Conservation (phyloP, 1,140 invertebrate genomes). For the Brachionus rubens region DNA sequence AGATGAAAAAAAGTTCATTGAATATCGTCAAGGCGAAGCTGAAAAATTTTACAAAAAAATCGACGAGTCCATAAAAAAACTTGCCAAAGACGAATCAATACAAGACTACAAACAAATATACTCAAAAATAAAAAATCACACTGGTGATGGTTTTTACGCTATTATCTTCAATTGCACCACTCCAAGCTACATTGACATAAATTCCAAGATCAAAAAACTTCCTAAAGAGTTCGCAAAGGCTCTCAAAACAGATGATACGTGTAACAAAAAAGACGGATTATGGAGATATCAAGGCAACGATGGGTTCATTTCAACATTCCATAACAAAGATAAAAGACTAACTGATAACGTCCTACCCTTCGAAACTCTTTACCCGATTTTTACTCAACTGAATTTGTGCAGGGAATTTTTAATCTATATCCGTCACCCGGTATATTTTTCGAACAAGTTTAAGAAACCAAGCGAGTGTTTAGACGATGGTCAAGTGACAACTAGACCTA, state of each 20-base stretch:
- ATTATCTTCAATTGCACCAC: conserved; percentile 9
- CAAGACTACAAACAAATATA: neutral
- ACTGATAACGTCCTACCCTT: conserved; percentile 9
- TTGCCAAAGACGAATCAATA: conserved; percentile 25
- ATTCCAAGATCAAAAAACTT: neutral
- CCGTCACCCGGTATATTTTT: conserved; percentile 8
- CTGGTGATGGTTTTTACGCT: conserved; percentile 32
- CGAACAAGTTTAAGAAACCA: conserved; percentile 25
- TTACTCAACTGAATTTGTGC: conserved; percentile 5
- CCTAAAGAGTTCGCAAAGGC: neutral
- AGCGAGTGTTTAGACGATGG: neutral
- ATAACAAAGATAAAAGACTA: neutral
- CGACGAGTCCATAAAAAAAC: neutral
- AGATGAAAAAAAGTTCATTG: neutral
- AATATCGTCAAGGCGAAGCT: neutral
- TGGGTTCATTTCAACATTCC: neutral
- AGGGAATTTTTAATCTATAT: neutral
- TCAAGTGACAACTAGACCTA: neutral
- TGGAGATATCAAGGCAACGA: conserved; percentile 1
- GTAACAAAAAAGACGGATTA: conserved; percentile 2
- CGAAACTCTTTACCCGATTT: neutral
- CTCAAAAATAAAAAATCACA: conserved; percentile 23
- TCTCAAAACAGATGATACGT: neutral
- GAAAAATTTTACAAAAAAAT: conserved; percentile 36
- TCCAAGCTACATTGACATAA: neutral